phyloP scores from a whole-genome alignment of 2,888 invertebrate species.

The Camptogramma bilineatum region DNA sequence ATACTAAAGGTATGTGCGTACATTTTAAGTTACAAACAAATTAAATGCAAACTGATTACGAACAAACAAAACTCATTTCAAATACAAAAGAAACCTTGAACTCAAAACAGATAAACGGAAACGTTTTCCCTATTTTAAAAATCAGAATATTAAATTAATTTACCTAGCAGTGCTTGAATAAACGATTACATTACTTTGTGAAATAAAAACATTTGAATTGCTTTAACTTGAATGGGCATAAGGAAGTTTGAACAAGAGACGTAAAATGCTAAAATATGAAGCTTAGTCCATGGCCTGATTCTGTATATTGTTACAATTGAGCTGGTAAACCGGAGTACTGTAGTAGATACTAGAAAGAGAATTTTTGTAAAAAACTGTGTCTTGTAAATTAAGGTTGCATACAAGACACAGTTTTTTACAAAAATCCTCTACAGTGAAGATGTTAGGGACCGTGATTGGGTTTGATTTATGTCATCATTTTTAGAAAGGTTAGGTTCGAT shows the following conservation, averaged over 20 bases:
- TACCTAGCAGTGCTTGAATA: slow-evolving; percentile 9
- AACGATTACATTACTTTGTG: slow-evolving; percentile 23
- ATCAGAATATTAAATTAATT: slow-evolving; percentile 11
- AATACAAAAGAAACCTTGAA: neutral
- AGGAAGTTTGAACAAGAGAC: slow-evolving; percentile 58
- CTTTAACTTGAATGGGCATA: slow-evolving; percentile 47
- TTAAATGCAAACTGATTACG: too few species aligned
- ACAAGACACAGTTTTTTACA: too few species aligned
- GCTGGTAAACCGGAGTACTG: neutral
- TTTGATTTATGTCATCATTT: too few species aligned
- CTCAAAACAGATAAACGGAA: neutral
- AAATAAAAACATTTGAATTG: slow-evolving; percentile 54
- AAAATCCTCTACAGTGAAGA: too few species aligned
- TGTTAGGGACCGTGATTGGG: too few species aligned
- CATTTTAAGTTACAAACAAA: too few species aligned
- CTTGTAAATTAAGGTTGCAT: too few species aligned
- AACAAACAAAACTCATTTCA: neutral
- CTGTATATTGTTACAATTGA: slow-evolving; percentile 10
- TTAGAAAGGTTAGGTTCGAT: too few species aligned
- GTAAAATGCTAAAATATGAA: slow-evolving; percentile 64
- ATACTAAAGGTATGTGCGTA: too few species aligned
- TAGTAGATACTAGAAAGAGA: too few species aligned
- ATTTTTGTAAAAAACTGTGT: too few species aligned
- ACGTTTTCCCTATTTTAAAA: neutral
- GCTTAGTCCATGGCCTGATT: slow-evolving; percentile 30